Evolutionary conservation across 2,113 vertebrate genomes (phyloP).

Genomic region (Rhipidura dahli): DNA sequence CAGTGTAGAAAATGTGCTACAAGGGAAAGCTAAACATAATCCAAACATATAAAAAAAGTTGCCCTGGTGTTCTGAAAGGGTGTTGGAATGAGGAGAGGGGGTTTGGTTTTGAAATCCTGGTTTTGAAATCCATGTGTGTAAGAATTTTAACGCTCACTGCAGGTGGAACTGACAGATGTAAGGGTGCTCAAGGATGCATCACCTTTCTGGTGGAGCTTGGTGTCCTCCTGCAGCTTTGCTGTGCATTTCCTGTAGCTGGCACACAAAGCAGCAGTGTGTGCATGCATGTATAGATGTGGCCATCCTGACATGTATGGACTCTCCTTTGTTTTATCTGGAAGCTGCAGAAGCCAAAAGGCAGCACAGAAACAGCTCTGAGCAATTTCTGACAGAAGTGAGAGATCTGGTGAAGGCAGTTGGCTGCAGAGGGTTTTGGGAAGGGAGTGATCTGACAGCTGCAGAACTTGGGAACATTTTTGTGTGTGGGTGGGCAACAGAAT

Average conservation of each 20-base stretch:
- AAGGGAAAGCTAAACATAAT: neutral
- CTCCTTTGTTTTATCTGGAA: neutral
- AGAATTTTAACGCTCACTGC: neutral
- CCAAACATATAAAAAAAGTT: neutral
- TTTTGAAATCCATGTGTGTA: neutral
- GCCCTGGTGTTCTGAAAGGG: neutral
- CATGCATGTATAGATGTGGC: neutral
- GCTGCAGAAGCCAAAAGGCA: neutral
- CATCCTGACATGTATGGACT: neutral
- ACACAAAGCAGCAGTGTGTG: neutral
- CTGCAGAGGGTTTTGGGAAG: neutral
- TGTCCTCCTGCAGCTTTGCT: neutral
- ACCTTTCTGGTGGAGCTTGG: neutral
- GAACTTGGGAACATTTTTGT: neutral
- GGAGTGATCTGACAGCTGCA: neutral
- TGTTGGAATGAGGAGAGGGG: neutral
- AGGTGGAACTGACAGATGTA: neutral
- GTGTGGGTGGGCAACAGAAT: neutral
- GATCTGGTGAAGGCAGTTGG: neutral
- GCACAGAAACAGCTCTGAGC: neutral
- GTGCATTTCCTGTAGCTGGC: neutral
- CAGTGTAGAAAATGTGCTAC: neutral
- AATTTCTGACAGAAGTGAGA: neutral
- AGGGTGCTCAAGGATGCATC: neutral
- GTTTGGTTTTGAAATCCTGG: constrained; percentile 6